A percentile compares a stretch with the other conserved stretches of the same genome.
These are phyloP conservation scores for Solea senegalensis DNA, from an alignment of 2,113 vertebrate species.

Conservation along the genomic window DNA sequence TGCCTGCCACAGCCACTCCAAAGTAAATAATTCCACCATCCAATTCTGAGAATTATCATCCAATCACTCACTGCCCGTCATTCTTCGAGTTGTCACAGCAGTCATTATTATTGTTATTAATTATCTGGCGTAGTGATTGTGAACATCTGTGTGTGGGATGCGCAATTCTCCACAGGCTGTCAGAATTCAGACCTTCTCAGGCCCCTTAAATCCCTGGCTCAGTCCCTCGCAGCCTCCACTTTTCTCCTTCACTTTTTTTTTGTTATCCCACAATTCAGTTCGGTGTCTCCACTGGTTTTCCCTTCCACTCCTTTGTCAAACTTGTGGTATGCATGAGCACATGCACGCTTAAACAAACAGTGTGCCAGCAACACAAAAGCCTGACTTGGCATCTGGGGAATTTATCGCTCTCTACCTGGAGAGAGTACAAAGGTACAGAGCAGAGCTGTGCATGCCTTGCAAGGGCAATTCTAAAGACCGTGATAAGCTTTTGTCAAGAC, in stretches of 20 bases:
- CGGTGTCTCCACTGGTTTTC: background rate
- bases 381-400: constrained; percentile 38
- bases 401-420: constrained; percentile 54
- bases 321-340: constrained; percentile 4
- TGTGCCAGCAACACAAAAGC: constrained; percentile 47
- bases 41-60: constrained; percentile 41
- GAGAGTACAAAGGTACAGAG: constrained; percentile 49
- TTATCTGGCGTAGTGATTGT: constrained; percentile 57
- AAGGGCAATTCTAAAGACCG: constrained; percentile 42
- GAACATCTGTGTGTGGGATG: constrained; percentile 77
- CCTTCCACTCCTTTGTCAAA: constrained; percentile 12
- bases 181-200: constrained; percentile 47
- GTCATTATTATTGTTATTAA: constrained; percentile 58
- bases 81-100: constrained; percentile 42
- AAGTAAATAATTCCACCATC: constrained; percentile 58
- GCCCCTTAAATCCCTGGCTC: constrained; percentile 33
- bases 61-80: constrained; percentile 41
- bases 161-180: constrained; percentile 54
- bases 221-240: constrained; percentile 34
- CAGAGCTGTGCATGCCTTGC: constrained; percentile 21
- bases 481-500: constrained; percentile 34
- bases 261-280: constrained; percentile 28
- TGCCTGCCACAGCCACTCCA: constrained; percentile 35
- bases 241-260: constrained; percentile 46
- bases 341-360: constrained; percentile 26